phyloP scores from a whole-genome alignment of 1,140 invertebrate species.

The Drosophila takahashii region DNA sequence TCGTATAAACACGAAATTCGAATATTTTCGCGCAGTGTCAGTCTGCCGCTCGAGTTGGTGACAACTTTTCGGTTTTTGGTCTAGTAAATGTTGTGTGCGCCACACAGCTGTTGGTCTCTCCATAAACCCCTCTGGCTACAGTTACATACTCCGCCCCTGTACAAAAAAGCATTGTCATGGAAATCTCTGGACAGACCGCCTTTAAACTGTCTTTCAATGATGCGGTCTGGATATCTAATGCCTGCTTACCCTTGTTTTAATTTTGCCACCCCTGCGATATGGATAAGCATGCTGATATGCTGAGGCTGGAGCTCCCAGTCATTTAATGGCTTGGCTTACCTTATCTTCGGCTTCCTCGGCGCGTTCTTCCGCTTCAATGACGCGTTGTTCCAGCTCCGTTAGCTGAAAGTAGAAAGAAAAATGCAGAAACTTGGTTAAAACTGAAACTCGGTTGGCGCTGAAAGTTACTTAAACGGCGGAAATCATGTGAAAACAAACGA shows the following conservation, averaged over 20 bases:
- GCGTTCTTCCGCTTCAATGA: conserved; percentile 94
- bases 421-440: conserved; percentile 20
- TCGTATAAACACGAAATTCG: background rate
- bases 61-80: conserved; percentile 38
- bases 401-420: conserved; percentile 89
- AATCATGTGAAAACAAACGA: conserved; percentile 53
- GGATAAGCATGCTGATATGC: background rate
- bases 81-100: conserved; percentile 19
- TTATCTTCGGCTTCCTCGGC: conserved; percentile 96
- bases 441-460: background rate
- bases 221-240: conserved; percentile 17
- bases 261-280: conserved; percentile 3
- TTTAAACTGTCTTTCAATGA: conserved; percentile 62
- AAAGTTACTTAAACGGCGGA: conserved; percentile 27
- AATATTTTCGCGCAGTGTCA: background rate
- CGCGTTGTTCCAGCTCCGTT: conserved; percentile 95
- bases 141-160: conserved; percentile 2
- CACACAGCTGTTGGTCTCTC: conserved; percentile 36
- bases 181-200: conserved; percentile 45
- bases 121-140: background rate
- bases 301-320: conserved; percentile 12
- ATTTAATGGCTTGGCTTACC: conserved; percentile 88
- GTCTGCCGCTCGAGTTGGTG: conserved; percentile 47
- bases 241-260: conserved; percentile 51
- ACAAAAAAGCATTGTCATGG: conserved; percentile 43